A percentile compares a stretch with the other conserved stretches of the same genome.
These are phyloP conservation scores for Hemistola chrysoprasaria DNA, from an alignment of 2,888 invertebrate genomes.

Conservation along the genomic window DNA sequence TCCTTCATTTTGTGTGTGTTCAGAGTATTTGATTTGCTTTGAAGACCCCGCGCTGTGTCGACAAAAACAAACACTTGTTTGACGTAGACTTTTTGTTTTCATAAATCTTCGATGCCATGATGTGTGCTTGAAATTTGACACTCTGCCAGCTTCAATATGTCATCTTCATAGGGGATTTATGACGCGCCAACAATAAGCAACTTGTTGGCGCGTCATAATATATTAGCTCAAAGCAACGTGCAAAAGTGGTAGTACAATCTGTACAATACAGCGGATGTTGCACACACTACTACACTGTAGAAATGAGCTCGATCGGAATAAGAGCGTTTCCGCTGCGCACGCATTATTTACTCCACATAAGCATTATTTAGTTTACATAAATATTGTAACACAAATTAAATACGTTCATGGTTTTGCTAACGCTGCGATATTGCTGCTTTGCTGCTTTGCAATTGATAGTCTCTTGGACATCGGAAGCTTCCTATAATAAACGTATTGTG, in stretches of 20 bases:
- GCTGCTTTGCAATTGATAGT: slow-evolving; percentile 16
- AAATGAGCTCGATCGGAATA: slow-evolving; percentile 52
- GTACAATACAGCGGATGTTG: slow-evolving; percentile 68
- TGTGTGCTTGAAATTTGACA: slow-evolving; percentile 31
- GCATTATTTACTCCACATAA: slow-evolving; percentile 27
- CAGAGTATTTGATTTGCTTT: slow-evolving; percentile 61
- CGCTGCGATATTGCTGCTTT: slow-evolving; percentile 11
- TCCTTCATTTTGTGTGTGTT: slow-evolving; percentile 60
- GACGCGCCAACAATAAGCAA: too few relatives aligned
- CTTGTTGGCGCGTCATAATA: too few relatives aligned
- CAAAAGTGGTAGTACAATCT: slow-evolving; percentile 41
- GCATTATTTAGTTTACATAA: slow-evolving; percentile 22
- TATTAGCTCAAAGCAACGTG: slow-evolving; percentile 25
- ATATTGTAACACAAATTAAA: slow-evolving; percentile 24
- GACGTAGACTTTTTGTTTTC: slow-evolving; percentile 27
- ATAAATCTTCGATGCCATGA: slow-evolving; percentile 37
- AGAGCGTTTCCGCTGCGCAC: slow-evolving; percentile 56
- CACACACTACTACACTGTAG: slow-evolving; percentile 41
- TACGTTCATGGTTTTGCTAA: slow-evolving; percentile 15
- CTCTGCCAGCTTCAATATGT: slow-evolving; percentile 14
- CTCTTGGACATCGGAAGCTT: too few relatives aligned
- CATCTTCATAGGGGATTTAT: slow-evolving; percentile 1
- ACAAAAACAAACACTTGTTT: slow-evolving; percentile 41
- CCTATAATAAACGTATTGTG: too few relatives aligned
- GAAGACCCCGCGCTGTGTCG: slow-evolving; percentile 60